phyloP scores from a whole-genome alignment of 2,888 invertebrate species.

The Apodemia duryi region DNA sequence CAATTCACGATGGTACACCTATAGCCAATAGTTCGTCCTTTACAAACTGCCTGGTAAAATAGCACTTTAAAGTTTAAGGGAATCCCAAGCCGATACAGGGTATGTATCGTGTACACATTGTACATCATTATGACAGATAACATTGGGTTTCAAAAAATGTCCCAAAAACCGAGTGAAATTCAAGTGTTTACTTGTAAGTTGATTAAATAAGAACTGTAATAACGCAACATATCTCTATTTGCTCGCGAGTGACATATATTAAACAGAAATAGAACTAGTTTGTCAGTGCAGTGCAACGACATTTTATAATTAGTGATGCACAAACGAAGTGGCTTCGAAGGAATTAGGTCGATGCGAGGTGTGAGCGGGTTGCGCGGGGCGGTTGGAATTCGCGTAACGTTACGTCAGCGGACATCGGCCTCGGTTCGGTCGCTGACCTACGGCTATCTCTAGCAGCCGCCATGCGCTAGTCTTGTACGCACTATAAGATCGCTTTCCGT shows the following conservation, averaged over 20 bases:
- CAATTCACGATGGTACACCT: no score
- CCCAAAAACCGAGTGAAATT: background rate
- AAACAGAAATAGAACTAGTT: slow-evolving; percentile 65
- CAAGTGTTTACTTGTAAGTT: background rate
- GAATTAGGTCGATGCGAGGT: slow-evolving; percentile 68
- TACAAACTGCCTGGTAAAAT: no score
- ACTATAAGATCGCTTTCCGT: slow-evolving; percentile 54
- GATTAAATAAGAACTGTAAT: slow-evolving; percentile 2
- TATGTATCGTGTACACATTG: no score
- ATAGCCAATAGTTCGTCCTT: no score
- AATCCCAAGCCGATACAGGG: no score
- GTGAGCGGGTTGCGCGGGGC: slow-evolving; percentile 38
- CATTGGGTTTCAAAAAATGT: background rate
- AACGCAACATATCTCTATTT: slow-evolving; percentile 28
- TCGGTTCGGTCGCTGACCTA: slow-evolving; percentile 72
- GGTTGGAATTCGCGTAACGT: slow-evolving; percentile 75
- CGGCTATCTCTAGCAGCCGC: slow-evolving; percentile 60
- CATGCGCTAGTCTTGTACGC: slow-evolving; percentile 30
- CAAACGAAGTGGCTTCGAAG: slow-evolving; percentile 72
- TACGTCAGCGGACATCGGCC: slow-evolving; percentile 78
- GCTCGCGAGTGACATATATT: slow-evolving; percentile 46
- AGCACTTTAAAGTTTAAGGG: no score
- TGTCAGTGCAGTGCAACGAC: slow-evolving; percentile 58
- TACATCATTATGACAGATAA: background rate
- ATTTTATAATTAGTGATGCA: slow-evolving; percentile 74